Conservation (phyloP, 2,888 invertebrate genomes). For the Heteropelma amictum region DNA sequence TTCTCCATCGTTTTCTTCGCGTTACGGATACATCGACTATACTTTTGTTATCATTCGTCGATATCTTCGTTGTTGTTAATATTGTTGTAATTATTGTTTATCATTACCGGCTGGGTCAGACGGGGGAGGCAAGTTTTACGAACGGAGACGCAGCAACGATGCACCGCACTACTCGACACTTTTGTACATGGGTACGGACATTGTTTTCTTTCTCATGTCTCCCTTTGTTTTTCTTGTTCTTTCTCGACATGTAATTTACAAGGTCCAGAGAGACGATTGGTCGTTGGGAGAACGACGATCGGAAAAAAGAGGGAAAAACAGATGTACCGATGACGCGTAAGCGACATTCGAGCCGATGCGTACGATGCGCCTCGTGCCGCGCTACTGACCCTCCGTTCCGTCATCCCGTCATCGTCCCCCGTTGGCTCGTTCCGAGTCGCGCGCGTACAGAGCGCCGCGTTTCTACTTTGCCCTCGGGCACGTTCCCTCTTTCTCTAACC, state of each 20-base stretch:
- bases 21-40: not conserved
- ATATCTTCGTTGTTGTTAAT: not conserved
- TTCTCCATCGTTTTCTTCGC: too few relatives aligned
- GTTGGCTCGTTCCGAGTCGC: not conserved
- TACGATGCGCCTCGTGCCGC: slow-evolving; percentile 74
- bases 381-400: slow-evolving; percentile 70
- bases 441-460: not conserved
- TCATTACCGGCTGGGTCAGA: slow-evolving; percentile 22
- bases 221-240: not conserved
- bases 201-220: not conserved
- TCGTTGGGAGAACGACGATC: not conserved
- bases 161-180: not conserved
- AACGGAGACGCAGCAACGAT: not conserved
- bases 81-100: slow-evolving; percentile 1
- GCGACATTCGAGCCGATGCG: slow-evolving; percentile 64
- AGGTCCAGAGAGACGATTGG: not conserved
- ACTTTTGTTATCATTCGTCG: not conserved
- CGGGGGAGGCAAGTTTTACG: not conserved
- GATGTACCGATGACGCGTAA: slow-evolving; percentile 45
- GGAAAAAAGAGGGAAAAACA: not conserved
- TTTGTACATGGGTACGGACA: not conserved
- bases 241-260: not conserved
- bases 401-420: slow-evolving; percentile 22
- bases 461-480: slow-evolving; percentile 32
- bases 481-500: slow-evolving; percentile 47